Base-by-base conservation (phyloP, 1,140 invertebrate species). In the Drosophila erecta region DNA sequence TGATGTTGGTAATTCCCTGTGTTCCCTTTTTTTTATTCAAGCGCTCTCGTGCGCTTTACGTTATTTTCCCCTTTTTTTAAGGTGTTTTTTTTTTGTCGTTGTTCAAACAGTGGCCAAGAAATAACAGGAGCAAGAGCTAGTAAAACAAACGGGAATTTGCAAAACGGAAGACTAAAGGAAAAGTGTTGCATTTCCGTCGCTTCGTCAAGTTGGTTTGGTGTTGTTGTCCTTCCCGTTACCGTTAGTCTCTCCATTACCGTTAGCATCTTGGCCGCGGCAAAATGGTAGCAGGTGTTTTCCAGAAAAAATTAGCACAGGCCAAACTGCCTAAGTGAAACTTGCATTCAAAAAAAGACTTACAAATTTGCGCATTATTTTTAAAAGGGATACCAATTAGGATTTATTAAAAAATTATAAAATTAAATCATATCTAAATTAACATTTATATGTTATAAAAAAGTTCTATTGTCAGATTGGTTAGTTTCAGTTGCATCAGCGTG, bases 101-200 rank as follows among this genome's bases (percentile, higher is more conserved):
- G 67, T 61, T 71, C 64, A 76, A 81, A 81, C 73, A 74, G 79
- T 66, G 64, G 60, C 55, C 46, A 69, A 65, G 51, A 74, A 78
- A 86, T 72, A 59, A 75, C 43, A 62, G 50, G 69, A 57, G 66
- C 46, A 75, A 53, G 64, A 64, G 40, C 30, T 37, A 66, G 46
- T 43, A 75, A 75, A 76, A 75, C 40, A 76, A 58, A 76, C 49
- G 64, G 46, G 55, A 86, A 87, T 69, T 79, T 71, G 64, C 50
- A 62, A 86, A 79, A 57, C 75, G 74, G 76, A 79, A 60, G 44
- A 58, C 74, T 56, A 87, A 89, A 61, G 62, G 84, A 81, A 87
- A 83, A 87, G 83, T 87, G 83, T 87, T 87, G 83, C 84, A 87
- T 72, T 83, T 87, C 83, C 84, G 69, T 73, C 38, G 57, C 49